Conservation (phyloP, 2,113 vertebrate species). For the Prinia subflava region DNA sequence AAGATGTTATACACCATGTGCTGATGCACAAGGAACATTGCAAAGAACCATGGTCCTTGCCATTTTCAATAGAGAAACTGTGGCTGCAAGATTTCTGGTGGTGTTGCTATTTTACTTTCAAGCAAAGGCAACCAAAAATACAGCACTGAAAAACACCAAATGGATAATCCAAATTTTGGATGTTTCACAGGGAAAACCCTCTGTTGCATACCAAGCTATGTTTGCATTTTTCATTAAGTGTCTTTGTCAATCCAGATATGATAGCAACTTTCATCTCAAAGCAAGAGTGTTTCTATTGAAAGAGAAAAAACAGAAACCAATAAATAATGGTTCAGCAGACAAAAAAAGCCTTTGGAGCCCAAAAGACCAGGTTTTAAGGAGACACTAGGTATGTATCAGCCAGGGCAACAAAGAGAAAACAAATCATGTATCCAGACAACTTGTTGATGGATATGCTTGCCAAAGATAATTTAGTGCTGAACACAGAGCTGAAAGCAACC, state of each 20-base stretch:
- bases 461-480: slow-evolving; percentile 52
- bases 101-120: neutral
- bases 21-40: neutral
- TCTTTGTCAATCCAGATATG: neutral
- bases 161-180: neutral
- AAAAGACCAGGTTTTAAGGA: neutral
- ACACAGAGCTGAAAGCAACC: slow-evolving; percentile 37
- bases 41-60: neutral
- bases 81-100: neutral
- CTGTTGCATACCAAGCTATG: neutral
- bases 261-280: neutral
- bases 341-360: neutral
- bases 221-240: neutral
- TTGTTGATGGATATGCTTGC: slow-evolving; percentile 65
- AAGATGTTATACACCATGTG: neutral
- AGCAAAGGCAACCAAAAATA: neutral
- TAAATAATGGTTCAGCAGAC: neutral
- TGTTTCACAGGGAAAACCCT: neutral
- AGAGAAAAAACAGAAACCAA: neutral
- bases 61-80: neutral
- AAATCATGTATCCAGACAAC: slow-evolving; percentile 1
- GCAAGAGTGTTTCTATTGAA: neutral
- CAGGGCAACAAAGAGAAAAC: neutral
- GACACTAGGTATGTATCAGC: neutral
- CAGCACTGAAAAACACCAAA: neutral